Base-by-base conservation (phyloP, 1,140 invertebrate species). In the Leptonema lineaticorne region DNA sequence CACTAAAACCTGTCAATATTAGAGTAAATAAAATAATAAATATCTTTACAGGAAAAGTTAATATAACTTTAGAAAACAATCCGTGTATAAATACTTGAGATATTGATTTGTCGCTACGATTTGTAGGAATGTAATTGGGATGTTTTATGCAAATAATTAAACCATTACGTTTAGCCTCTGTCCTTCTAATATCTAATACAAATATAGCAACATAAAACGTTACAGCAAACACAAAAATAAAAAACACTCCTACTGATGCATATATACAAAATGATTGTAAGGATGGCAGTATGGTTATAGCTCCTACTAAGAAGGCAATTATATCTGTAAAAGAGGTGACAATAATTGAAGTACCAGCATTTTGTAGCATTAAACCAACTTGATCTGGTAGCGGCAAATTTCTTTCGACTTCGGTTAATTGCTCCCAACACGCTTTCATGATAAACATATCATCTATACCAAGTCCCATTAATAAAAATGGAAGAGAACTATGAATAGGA, bases 311-410 rank as follows among this genome's bases (percentile, higher is more conserved):
- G 72, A 91, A 91, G 30, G 92, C 92, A 14, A 92, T 85, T 63
- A 93, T 86, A 78, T 94, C 92, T 1, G 92, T 94, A 48, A 93
- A 79, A 4, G 91, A 92, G 8, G 92, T 94, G 6, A 94, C 87
- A 6, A 88, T 91, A 62, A 94, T 92, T 6, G 91, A 92, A 0
- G 91, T 88, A 6, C 92, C 92, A 20, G 91, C 91, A 75, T 91
- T 88, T 76, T 90, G 87, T 62, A 94, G 76, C 78, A 90, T 88
- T 20, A 87, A 74, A 2, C 85, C 90, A 45, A 91, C 80, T 77
- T 85, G 84, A 73, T 88, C 81, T 8, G 83, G 80, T 16, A 90
- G 70, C 69, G 85, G 81, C 65, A 84, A 82, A 22, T 78, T 75
- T 18, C 78, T 76, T 74, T 87, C 82, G 27, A 77, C 76, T 67